Evolutionary conservation across 2,797 vertebrate species (phyloP), one percentile per base, ranked within the genome.

Genomic region (Cyclopterus lumpus): DNA sequence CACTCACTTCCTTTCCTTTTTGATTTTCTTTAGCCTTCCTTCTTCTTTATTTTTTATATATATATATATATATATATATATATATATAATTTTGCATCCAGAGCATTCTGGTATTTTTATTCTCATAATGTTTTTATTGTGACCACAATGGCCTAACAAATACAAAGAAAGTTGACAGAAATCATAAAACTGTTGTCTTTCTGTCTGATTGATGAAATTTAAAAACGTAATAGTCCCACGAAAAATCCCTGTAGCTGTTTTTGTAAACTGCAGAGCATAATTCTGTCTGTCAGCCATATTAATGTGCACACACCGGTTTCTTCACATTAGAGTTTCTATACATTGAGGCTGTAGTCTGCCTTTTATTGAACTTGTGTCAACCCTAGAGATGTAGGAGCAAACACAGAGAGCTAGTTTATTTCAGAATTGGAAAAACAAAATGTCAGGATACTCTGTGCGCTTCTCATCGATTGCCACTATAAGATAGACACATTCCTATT

Each of bases 81-180:
- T 2, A 15, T 20, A 20, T 8, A 20, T 18, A 20, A 22, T 14
- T 58, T 53, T 57, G 7, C 6, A 48, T 51, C 3, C 7, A 63
- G 7, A n/a, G 10, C 26, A 58, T 49, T 59, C 26, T 66, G 28
- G 3, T 44, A 46, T 49, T 72, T 57, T 6, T 63, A 20, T 67
- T 80, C 28, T 71, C 11, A 60, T 10, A 15, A 42, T 36, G 10
- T 65, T 62, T 61, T 3, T 40, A 32, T 40, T 57, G 54, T 30
- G 28, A 46, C 26, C 34, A 12, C 15, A 30, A 18, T 3, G 2
- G 0, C 10, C 10, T 30, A 67, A 46, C 26, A 24, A 38, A 46
- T 16, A 5, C 8, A 12, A 8, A 32, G 51, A 49, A 32, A 48
- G n/a, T 61, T 28, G 53, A 22, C 5, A 15, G 49, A 20, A 58